Evolutionary conservation across 2,797 vertebrate genomes (phyloP), one percentile per base, ranked within the genome.

Genomic region (Dipus sagitta): DNA sequence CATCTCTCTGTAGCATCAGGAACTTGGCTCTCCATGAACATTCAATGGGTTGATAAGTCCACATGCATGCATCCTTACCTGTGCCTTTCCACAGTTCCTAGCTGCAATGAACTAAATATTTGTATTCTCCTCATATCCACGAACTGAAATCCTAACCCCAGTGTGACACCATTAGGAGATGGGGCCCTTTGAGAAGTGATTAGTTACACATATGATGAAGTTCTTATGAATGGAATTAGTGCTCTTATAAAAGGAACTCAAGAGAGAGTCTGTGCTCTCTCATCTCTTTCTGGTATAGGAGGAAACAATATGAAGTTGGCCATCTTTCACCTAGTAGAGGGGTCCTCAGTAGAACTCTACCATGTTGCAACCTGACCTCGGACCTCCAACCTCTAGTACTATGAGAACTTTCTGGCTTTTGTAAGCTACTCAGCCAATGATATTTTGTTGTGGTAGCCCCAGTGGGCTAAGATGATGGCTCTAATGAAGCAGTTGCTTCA

Each of bases 401-500:
- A 18, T 80, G 32, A 80, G 70, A 90, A 89, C 26, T 80, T 10
- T 28, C 24, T 80, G 2, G 34, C 54, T 24, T 86, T 20, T 62
- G 21, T 67, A 92, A 88, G 28, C 65, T 11, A 24, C 24, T n/a
- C 13, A 47, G 38, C 9, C 70, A 81, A 0, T n/a, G 21, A 30
- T 12, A 38, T 28, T 88, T 94, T 80, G 60, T 62, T 42, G 32
- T 15, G 76, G 17, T 24, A 76, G 52, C 62, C 70, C 24, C 28
- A 24, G 4, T 26, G 21, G 38, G 60, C 12, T n/a, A 64, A 67
- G 42, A 75, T 2, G 18, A 21, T 70, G 76, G 20, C 6, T 88
- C 21, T 93, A 17, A 65, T n/a, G 89, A 38, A 92, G 78, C 38
- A 92, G 30, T 42, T 60, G 26, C 67, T 92, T 84, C 65, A 80